A percentile compares a stretch with the other conserved stretches of the same genome.
phyloP scores from a whole-genome alignment of 1,140 invertebrate species.

The Eumeta japonica region DNA sequence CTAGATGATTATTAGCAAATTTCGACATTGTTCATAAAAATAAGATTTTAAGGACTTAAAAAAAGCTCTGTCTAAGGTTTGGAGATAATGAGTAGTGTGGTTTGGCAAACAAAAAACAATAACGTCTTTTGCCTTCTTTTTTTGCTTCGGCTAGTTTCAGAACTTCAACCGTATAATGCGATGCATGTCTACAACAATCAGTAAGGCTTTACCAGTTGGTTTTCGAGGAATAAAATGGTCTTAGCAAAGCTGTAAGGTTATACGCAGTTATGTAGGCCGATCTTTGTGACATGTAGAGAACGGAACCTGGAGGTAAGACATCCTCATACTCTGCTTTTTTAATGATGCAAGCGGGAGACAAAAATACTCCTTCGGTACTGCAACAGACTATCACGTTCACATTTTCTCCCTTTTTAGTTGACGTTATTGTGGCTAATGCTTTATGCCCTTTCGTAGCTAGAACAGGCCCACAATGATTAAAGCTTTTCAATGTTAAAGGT shows the following conservation, averaged over 20 bases:
- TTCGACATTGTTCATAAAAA: conserved; percentile 11
- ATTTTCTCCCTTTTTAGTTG: too few relatives aligned
- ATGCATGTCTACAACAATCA: conserved; percentile 3
- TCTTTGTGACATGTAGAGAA: conserved; percentile 20
- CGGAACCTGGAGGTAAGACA: conserved; percentile 21
- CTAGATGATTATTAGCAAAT: too few relatives aligned
- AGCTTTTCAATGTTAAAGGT: conserved; percentile 25
- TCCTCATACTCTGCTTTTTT: too few relatives aligned
- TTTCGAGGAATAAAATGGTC: conserved; percentile 8
- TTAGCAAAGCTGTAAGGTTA: conserved; percentile 20
- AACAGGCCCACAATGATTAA: conserved; percentile 15
- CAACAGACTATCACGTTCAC: conserved; percentile 18
- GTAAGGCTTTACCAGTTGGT: neutral
- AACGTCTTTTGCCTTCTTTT: conserved; percentile 23
- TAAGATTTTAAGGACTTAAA: conserved; percentile 24
- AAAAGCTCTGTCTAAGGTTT: conserved; percentile 22
- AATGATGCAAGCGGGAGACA: conserved; percentile 18
- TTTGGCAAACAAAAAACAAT: conserved; percentile 22
- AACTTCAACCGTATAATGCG: conserved; percentile 10
- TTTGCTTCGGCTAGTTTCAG: conserved; percentile 17
- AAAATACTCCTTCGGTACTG: too few relatives aligned
- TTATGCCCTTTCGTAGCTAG: conserved; percentile 15
- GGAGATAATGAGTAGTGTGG: conserved; percentile 25
- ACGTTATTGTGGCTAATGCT: conserved; percentile 19
- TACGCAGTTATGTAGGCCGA: conserved; percentile 19